These are phyloP conservation scores for Nicator chloris DNA, from an alignment of 2,113 vertebrate genomes.

Conservation along the genomic window DNA sequence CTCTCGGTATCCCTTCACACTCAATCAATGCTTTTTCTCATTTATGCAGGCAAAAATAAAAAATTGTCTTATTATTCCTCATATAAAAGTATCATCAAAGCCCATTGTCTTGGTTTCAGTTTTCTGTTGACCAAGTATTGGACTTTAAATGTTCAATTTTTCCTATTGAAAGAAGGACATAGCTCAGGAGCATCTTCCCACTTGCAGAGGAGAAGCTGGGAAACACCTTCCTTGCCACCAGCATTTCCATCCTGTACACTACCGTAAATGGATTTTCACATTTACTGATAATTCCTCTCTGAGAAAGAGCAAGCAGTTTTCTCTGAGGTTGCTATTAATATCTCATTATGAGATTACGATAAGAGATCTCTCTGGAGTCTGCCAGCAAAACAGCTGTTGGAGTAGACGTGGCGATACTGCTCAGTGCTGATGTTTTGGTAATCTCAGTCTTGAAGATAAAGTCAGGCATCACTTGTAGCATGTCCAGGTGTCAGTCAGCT, in stretches of 20 bases:
- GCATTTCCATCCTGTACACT: neutral
- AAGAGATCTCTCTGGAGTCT: neutral
- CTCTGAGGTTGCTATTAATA: neutral
- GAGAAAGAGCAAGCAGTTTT: neutral
- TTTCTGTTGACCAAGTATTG: neutral
- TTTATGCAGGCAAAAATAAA: neutral
- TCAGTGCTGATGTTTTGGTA: neutral
- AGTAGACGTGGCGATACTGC: neutral
- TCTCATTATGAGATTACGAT: conserved; percentile 11
- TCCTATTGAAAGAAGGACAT: neutral
- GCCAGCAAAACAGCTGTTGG: neutral
- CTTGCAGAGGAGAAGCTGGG: neutral
- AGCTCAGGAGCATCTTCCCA: neutral
- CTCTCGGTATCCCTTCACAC: neutral
- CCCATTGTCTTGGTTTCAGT: neutral
- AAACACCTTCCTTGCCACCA: neutral
- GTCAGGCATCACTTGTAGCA: neutral
- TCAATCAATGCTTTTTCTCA: neutral
- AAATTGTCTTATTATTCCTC: neutral
- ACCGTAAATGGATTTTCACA: neutral
- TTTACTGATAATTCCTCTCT: neutral
- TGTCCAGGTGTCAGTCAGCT: neutral
- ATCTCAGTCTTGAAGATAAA: neutral
- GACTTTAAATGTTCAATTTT: neutral
- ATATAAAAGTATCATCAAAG: neutral